phyloP scores from a whole-genome alignment of 2,797 vertebrate genomes.

The Sylvia borin region DNA sequence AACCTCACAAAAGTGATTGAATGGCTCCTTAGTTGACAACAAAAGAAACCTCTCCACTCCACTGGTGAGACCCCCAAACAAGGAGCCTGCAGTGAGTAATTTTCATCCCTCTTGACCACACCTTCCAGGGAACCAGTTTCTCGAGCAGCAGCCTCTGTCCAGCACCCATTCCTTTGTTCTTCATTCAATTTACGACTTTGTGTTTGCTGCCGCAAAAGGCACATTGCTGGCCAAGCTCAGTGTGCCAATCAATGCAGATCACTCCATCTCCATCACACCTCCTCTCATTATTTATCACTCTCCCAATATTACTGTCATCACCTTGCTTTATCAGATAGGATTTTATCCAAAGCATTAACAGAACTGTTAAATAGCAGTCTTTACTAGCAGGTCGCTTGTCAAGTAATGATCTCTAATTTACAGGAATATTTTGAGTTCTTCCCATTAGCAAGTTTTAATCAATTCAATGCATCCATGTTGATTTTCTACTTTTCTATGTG shows the following conservation, averaged over 20 bases:
- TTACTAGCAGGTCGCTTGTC: not conserved
- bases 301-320: not conserved
- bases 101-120: not conserved
- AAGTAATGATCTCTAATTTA: not conserved
- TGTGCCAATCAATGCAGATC: not conserved
- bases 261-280: not conserved
- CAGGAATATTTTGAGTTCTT: slow-evolving; percentile 23
- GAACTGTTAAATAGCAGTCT: not conserved
- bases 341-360: slow-evolving; percentile 1
- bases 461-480: not conserved
- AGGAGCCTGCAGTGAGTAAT: accelerated
- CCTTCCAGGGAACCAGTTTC: not conserved
- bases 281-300: not conserved
- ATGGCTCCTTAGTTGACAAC: not conserved
- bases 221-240: not conserved
- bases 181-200: not conserved
- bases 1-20: not conserved
- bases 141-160: not conserved
- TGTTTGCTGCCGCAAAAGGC: not conserved
- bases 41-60: not conserved
- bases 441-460: slow-evolving; percentile 24
- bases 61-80: not conserved
- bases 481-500: not conserved
- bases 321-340: not conserved
- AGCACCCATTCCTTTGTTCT: not conserved